Percentiles rank a stretch among this genome's conserved stretches.
Evolutionary conservation across 2,888 invertebrate genomes (phyloP).

Genomic region (Gari tellinella): DNA sequence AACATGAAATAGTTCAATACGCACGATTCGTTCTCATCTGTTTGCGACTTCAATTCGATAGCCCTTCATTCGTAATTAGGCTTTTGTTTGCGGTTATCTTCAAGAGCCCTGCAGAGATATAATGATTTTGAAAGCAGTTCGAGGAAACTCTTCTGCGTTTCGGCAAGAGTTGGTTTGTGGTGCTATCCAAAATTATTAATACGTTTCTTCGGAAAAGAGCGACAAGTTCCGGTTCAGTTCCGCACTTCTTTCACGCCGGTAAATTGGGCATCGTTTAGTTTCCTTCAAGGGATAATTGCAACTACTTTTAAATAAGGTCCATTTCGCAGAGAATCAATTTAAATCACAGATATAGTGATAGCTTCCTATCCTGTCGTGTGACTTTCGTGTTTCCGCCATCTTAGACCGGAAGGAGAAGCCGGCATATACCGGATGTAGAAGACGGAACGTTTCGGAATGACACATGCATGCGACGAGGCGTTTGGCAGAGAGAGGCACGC

Average conservation of each 20-base stretch:
- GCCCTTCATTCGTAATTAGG: constrained; percentile 55
- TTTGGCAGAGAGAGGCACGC: no score
- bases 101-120: constrained; percentile 35
- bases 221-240: constrained; percentile 56
- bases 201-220: constrained; percentile 58
- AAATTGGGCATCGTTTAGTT: constrained; percentile 60
- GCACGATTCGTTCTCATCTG: neutral
- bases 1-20: no score
- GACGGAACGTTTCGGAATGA: no score
- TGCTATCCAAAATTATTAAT: constrained; percentile 52
- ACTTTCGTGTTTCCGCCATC: no score
- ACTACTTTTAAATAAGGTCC: constrained; percentile 59
- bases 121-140: constrained; percentile 37
- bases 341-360: constrained; percentile 20
- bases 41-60: constrained; percentile 40
- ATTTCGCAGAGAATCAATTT: constrained; percentile 40
- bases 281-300: constrained; percentile 53
- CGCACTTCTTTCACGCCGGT: constrained; percentile 56
- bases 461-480: no score
- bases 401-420: no score
- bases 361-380: no score
- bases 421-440: no score
- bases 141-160: constrained; percentile 15
- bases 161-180: constrained; percentile 47
- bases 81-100: constrained; percentile 49